These are phyloP conservation scores for Magallana angulata DNA, from an alignment of 1,140 invertebrate genomes.

Conservation along the genomic window DNA sequence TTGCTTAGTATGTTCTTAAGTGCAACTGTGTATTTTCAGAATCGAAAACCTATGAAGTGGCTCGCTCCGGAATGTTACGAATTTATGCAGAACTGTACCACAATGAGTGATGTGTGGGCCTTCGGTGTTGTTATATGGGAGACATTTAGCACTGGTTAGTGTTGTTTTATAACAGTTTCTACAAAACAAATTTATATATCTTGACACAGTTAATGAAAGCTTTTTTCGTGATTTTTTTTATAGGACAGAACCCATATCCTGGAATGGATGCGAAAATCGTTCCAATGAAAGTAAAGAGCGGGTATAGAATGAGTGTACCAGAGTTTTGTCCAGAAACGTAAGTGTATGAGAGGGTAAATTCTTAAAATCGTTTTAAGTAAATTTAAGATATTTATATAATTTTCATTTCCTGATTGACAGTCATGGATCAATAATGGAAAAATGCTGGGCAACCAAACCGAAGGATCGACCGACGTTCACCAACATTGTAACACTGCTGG, in stretches of 20 bases:
- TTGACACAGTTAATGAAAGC: too few species aligned
- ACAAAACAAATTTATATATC: neutral
- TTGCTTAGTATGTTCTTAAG: neutral
- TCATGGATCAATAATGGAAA: slow-evolving; percentile 50
- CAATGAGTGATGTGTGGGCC: slow-evolving; percentile 73
- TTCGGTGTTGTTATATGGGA: slow-evolving; percentile 72
- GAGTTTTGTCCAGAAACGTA: slow-evolving; percentile 62
- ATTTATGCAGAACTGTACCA: slow-evolving; percentile 49
- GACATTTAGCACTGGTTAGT: slow-evolving; percentile 63
- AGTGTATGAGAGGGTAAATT: slow-evolving; percentile 24
- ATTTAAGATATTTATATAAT: too few species aligned
- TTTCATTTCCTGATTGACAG: slow-evolving; percentile 37
- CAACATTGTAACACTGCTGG: neutral
- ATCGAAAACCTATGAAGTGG: slow-evolving; percentile 58
- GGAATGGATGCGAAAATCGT: slow-evolving; percentile 87
- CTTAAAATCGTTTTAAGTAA: neutral
- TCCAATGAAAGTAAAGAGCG: slow-evolving; percentile 80
- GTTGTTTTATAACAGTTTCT: neutral
- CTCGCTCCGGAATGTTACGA: slow-evolving; percentile 57
- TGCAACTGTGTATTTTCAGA: neutral
- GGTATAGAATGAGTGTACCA: slow-evolving; percentile 62
- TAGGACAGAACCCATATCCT: slow-evolving; percentile 87
- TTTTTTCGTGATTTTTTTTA: slow-evolving; percentile 43
- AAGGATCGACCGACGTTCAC: slow-evolving; percentile 48
- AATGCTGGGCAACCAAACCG: slow-evolving; percentile 48